A percentile compares a stretch with the other conserved stretches of the same genome.
These are phyloP conservation scores for Pica pica DNA, from an alignment of 2,113 vertebrate species.

Conservation along the genomic window DNA sequence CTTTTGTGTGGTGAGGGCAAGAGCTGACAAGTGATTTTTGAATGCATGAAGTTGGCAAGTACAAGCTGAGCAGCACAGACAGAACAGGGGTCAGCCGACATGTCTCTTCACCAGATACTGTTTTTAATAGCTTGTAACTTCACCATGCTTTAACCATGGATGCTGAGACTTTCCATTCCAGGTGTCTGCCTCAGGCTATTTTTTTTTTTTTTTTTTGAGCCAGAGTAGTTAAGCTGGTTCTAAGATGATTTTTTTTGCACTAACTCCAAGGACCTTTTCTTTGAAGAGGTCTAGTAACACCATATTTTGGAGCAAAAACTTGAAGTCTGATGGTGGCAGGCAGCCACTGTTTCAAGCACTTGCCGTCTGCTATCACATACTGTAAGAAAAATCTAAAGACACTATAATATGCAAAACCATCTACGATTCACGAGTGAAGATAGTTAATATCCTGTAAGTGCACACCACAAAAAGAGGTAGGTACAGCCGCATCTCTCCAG, in stretches of 20 bases:
- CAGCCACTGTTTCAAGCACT: not conserved
- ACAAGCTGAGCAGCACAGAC: not conserved
- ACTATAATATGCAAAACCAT: not conserved
- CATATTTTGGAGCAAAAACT: not conserved
- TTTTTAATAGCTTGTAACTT: slow-evolving; percentile 22
- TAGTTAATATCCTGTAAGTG: not conserved
- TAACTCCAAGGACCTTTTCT: not conserved
- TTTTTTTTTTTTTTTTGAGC: not conserved
- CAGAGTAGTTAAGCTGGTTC: slow-evolving; percentile 29
- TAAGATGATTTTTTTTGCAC: not conserved
- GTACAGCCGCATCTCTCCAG: not conserved
- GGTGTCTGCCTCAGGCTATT: not conserved
- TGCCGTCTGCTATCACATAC: not conserved
- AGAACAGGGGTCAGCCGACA: not conserved
- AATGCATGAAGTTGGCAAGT: not conserved
- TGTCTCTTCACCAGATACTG: slow-evolving; percentile 9
- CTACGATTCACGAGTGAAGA: not conserved
- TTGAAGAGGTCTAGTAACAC: not conserved
- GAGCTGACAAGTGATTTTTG: slow-evolving; percentile 31
- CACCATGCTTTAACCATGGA: not conserved
- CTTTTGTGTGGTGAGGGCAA: not conserved
- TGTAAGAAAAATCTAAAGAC: not conserved
- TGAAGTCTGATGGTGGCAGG: not conserved
- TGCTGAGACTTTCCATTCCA: slow-evolving; percentile 39
- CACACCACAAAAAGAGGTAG: not conserved